A percentile compares a stretch with the other conserved stretches of the same genome.
Conservation (phyloP, 2,113 vertebrate genomes). For the Festucalex cinctus region DNA sequence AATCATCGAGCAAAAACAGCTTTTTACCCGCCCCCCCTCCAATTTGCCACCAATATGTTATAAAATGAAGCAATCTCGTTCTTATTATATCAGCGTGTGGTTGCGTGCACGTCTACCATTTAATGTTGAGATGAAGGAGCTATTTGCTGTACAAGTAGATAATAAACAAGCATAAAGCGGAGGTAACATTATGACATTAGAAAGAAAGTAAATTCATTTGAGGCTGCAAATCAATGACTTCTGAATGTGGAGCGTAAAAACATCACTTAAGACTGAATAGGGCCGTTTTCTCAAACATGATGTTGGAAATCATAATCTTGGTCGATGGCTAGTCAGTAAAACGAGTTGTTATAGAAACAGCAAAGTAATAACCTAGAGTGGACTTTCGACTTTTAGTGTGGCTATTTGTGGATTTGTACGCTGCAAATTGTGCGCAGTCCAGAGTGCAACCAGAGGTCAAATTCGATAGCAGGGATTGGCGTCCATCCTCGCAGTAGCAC, state of each 20-base stretch:
- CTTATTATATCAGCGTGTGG: slow-evolving; percentile 1
- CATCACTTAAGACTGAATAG: not conserved
- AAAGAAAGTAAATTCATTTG: not conserved
- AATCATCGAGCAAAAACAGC: slow-evolving; percentile 7
- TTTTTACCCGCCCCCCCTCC: not conserved
- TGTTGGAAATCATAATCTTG: not conserved
- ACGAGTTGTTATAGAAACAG: no score
- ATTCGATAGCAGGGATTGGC: no score
- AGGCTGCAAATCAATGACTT: not conserved
- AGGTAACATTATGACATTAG: not conserved
- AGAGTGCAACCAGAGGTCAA: no score
- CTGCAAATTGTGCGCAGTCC: no score
- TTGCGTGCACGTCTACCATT: slow-evolving; percentile 6
- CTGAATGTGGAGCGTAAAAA: not conserved
- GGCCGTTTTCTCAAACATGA: no score
- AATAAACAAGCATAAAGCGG: slow-evolving; percentile 1
- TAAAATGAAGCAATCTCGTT: not conserved
- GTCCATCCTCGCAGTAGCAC: no score
- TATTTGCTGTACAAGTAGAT: not conserved
- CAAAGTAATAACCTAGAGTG: no score
- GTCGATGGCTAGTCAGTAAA: not conserved
- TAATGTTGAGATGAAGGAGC: not conserved
- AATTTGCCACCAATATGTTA: slow-evolving; percentile 5
- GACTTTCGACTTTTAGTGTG: not conserved
- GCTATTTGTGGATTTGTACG: no score